Percentiles rank a stretch among this genome's conserved stretches.
Conservation (phyloP, 2,797 vertebrate genomes). For the Australoheros facetus region DNA sequence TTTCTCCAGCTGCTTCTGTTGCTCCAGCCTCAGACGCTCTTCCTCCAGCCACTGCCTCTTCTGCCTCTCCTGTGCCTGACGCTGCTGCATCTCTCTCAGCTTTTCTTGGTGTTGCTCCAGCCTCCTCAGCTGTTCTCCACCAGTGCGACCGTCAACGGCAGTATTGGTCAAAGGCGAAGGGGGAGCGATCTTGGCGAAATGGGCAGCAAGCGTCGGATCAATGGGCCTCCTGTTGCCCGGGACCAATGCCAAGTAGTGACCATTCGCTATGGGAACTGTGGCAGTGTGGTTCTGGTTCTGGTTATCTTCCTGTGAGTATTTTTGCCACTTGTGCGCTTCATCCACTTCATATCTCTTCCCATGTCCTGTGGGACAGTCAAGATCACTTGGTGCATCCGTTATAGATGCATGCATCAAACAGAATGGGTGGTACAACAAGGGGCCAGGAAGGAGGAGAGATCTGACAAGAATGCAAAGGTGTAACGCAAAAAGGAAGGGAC, state of each 20-base stretch:
- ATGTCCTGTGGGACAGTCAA: conserved; percentile 83
- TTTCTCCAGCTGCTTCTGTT: conserved; percentile 77
- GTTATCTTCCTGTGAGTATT: conserved; percentile 60
- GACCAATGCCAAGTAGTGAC: conserved; percentile 76
- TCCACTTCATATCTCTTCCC: conserved; percentile 48
- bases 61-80: conserved; percentile 69
- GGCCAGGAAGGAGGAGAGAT: conserved; percentile 55
- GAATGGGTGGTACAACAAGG: conserved; percentile 54
- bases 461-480: conserved; percentile 41
- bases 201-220: conserved; percentile 60
- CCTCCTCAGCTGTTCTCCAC: conserved; percentile 61
- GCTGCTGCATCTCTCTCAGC: conserved; percentile 66
- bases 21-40: conserved; percentile 69
- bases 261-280: conserved; percentile 56
- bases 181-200: conserved; percentile 45
- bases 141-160: not conserved
- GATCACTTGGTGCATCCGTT: conserved; percentile 78
- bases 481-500: conserved; percentile 45
- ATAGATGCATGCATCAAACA: conserved; percentile 73
- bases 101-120: conserved; percentile 74
- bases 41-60: conserved; percentile 75
- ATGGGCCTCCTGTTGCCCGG: conserved; percentile 78
- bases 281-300: conserved; percentile 64
- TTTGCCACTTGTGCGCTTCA: conserved; percentile 39
- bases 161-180: conserved; percentile 19